These are phyloP conservation scores for Chaetodon trifascialis DNA, from an alignment of 2,113 vertebrate genomes.

Conservation along the genomic window DNA sequence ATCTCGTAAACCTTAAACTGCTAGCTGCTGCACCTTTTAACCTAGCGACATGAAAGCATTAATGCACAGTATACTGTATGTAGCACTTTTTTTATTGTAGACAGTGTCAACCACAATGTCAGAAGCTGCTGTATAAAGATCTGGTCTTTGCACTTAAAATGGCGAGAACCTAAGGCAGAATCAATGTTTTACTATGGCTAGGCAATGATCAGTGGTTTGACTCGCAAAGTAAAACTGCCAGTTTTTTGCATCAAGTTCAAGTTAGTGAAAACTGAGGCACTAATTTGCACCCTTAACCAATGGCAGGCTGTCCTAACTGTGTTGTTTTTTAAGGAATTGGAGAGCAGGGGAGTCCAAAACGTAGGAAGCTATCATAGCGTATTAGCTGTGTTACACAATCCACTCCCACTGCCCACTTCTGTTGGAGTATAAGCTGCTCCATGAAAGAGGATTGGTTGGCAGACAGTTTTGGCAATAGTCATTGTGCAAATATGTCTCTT, in stretches of 20 bases:
- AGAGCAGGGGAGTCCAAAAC: not conserved
- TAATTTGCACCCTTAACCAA: not conserved
- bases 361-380: not conserved
- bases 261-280: not conserved
- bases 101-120: not conserved
- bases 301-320: not conserved
- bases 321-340: not conserved
- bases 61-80: conserved; percentile 10
- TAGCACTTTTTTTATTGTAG: conserved; percentile 21
- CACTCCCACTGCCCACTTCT: not conserved
- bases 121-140: conserved; percentile 16
- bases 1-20: conserved; percentile 8
- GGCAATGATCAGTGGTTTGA: not conserved
- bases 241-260: not conserved
- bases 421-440: not conserved
- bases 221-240: not conserved
- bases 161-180: not conserved
- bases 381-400: not conserved
- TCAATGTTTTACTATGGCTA: not conserved
- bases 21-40: conserved; percentile 17
- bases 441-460: not conserved
- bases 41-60: not conserved
- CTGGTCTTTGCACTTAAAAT: not conserved
- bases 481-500: not conserved
- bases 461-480: not conserved